Percentiles rank a stretch among this genome's conserved stretches.
These are phyloP conservation scores for Mylabris sibirica DNA, from an alignment of 2,888 invertebrate species.

Conservation along the genomic window DNA sequence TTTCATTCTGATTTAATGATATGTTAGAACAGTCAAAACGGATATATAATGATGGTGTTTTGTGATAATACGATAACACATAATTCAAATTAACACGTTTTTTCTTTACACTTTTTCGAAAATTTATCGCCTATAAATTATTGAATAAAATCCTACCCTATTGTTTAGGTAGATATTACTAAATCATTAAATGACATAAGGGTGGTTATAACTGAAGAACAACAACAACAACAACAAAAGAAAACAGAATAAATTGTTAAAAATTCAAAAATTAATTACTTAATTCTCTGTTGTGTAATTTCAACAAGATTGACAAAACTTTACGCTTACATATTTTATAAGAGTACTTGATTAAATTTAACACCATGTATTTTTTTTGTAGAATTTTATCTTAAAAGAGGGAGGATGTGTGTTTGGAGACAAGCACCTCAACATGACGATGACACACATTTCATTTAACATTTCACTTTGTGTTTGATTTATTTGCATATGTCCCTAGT, in stretches of 20 bases:
- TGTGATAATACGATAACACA: constrained; percentile 15
- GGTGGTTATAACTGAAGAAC: too few species aligned
- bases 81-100: constrained; percentile 7
- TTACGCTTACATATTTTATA: background rate
- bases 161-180: background rate
- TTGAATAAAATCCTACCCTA: background rate
- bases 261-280: constrained; percentile 1
- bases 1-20: constrained; percentile 11
- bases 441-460: constrained; percentile 30
- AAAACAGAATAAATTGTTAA: background rate
- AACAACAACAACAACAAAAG: background rate
- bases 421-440: constrained; percentile 22
- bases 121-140: background rate
- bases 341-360: background rate
- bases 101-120: background rate
- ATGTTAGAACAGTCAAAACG: constrained; percentile 11
- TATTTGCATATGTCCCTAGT: constrained; percentile 20
- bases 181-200: background rate
- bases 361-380: background rate
- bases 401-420: constrained; percentile 25
- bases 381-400: constrained; percentile 23
- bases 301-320: background rate
- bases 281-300: background rate
- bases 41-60: constrained; percentile 16
- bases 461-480: constrained; percentile 23